Evolutionary conservation across 1,140 invertebrate genomes (phyloP).

Genomic region (Trichomalopsis sarcophagae): DNA sequence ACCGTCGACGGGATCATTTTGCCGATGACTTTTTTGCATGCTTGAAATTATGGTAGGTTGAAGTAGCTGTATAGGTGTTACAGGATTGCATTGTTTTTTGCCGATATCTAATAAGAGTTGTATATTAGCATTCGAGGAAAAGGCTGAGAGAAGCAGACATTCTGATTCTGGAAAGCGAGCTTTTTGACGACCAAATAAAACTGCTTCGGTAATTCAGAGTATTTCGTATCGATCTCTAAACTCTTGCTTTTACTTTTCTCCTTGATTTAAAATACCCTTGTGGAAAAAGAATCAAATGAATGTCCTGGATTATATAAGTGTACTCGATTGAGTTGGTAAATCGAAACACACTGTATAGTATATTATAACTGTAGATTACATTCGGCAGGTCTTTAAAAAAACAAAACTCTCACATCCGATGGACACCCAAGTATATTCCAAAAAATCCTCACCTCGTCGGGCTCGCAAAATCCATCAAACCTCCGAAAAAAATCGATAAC

Average conservation of each 20-base stretch:
- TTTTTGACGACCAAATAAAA: background rate
- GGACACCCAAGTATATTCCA: too few relatives aligned
- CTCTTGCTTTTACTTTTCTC: background rate
- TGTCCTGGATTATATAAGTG: too few relatives aligned
- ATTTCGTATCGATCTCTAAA: background rate
- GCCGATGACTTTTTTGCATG: background rate
- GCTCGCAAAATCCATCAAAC: background rate
- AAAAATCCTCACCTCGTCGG: background rate
- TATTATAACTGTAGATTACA: too few relatives aligned
- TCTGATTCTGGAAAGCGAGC: background rate
- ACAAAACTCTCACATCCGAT: too few relatives aligned
- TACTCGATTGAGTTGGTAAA: too few relatives aligned
- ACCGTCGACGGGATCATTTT: conserved; percentile 14
- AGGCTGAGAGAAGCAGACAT: too few relatives aligned
- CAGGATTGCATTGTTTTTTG: conserved; percentile 7
- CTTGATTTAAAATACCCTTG: too few relatives aligned
- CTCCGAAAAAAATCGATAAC: background rate
- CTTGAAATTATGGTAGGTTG: conserved; percentile 4
- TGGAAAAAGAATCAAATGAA: too few relatives aligned
- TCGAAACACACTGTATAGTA: too few relatives aligned
- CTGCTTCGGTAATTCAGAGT: background rate
- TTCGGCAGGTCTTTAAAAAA: too few relatives aligned
- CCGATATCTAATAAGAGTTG: background rate
- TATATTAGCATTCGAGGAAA: too few relatives aligned
- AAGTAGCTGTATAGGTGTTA: background rate